Base-by-base conservation (phyloP, 2,113 vertebrate genomes). In the Ophiodon elongatus region DNA sequence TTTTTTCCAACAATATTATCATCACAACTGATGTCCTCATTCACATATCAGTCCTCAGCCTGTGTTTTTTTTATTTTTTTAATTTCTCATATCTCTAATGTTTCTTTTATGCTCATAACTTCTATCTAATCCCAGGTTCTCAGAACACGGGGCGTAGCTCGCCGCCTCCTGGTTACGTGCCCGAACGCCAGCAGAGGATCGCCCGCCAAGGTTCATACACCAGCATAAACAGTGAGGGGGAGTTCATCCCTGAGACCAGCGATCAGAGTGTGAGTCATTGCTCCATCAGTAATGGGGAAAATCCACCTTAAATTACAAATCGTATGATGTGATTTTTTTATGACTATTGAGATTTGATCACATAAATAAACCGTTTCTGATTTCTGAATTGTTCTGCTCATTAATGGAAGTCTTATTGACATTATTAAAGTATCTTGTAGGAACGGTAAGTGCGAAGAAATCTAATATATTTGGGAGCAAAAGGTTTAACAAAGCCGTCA, bases 161-260 rank as follows among this genome's bases (percentile, higher is more conserved):
- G 0, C 98, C 98, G 7, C 98, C 98, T 11, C 98, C 98, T 23
- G 98, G 98, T 2, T 99, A 99, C 0, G 98, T 99, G 25, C 97
- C 98, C 0, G 98, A 99, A 92, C 93, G 96, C 37, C 98, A 99
- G 79, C 98, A 99, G 90, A 96, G 97, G 82, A 98, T 99, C 6
- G 98, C 97, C 56, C 96, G 98, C 27, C 98, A 99, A 91, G 97
- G 98, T 10, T 99, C 98, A 66, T 99, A 99, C 90, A 99, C 98
- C 92, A 99, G 98, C 95, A 97, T 99, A 77, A 97, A 99, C 82
- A 99, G 98, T 0, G 98, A 99, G 85, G 98, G 98, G 0, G 98
- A 99, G 87, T 99, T 99, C 95, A 99, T 99, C 91, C 98, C 98
- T 0, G 98, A 99, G 91, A 97, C 97, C 93, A 97, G 88, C 2